Base-by-base conservation (phyloP, 2,113 vertebrate species). In the Tenebrosternarchus preto region DNA sequence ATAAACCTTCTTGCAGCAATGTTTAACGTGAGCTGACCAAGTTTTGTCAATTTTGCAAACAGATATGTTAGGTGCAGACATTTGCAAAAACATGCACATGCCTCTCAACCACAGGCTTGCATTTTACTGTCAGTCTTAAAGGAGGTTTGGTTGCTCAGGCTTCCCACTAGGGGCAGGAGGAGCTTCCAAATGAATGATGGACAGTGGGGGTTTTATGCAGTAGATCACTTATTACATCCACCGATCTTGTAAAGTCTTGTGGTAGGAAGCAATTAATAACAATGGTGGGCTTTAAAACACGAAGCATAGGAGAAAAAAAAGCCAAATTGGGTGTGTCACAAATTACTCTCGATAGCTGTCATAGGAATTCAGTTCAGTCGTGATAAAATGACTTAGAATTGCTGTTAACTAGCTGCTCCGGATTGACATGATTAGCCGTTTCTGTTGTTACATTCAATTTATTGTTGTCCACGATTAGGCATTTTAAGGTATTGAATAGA, bases 101-200 rank as follows among this genome's bases (percentile, higher is more conserved):
- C n/a, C 68, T 27, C 7, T 39, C 4, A 66, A 66, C 11, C 22
- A 59, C 8, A 59, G 36, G 33, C 31, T 29, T n/a, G 20, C 7
- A 39, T 12, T 68, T 36, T 12, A 8, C 33, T 60, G 22, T 60
- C 19, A 22, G 53, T 6, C 19, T 6, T 27, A 66, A 16, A 33
- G 33, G 56, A 24, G 39, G 24, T 36, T 75, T 39, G 29, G 70
- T 79, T 53, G 11, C 55, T 67, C 19, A 36, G 59, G 6, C 31
- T 20, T 36, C 1, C 83, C 83, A 84, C 83, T 84, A 84, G 83
- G 74, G 83, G 83, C 83, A 84, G 69, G 78, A 81, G 82, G 68
- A 59, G 20, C 78, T 80, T 50, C 31, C 61, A 80, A 76, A 80
- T 75, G 19, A 17, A 25, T 53, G 24, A 15, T 36, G 43, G 64